Base-by-base conservation (phyloP, 2,797 vertebrate genomes). In the Onychomys arenicola region DNA sequence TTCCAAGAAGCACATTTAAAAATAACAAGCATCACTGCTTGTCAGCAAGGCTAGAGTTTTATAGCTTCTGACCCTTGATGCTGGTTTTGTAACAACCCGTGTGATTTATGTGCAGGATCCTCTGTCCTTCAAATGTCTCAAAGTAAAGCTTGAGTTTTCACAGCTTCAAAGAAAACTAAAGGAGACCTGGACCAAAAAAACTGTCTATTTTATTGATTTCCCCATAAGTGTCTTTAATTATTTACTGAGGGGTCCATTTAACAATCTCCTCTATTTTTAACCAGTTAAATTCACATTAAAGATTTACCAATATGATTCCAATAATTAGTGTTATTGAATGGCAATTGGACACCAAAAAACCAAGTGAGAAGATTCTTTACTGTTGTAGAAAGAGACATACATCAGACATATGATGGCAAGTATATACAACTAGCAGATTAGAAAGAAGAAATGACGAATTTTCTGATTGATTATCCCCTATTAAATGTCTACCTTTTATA, bases 1-100 rank as follows among this genome's bases (percentile, higher is more conserved):
- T 93, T 98, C 93, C 95, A 95, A 97, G 94, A 96, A 95, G 71
- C 88, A 94, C 98, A 98, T 97, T 98, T 55, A 96, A 97, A 97
- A 97, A 97, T 98, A 98, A 97, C 96, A 98, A 98, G 93, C 97
- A 96, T 98, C 96, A 96, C 59, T 93, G 84, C n/a, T 97, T 97
- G 95, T 94, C 29, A 2, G 91, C 49, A 49, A 97, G 89, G 89
- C 43, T 8, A 43, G 97, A 96, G 96, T 94, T 96, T 97, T 98
- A 98, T 96, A 88, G 95, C 86, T 98, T 97, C 59, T 98, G 98
- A 98, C 98, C 98, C 93, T 97, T 98, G 97, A 97, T 94, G 97
- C 96, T 93, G 80, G 57, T 90, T 98, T 96, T 95, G 94, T 97
- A 97, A 95, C 87, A 96, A 97, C 95, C 96, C 91, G 98, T 9